Base-by-base conservation (phyloP, 2,888 invertebrate genomes). In the Nezara viridula region DNA sequence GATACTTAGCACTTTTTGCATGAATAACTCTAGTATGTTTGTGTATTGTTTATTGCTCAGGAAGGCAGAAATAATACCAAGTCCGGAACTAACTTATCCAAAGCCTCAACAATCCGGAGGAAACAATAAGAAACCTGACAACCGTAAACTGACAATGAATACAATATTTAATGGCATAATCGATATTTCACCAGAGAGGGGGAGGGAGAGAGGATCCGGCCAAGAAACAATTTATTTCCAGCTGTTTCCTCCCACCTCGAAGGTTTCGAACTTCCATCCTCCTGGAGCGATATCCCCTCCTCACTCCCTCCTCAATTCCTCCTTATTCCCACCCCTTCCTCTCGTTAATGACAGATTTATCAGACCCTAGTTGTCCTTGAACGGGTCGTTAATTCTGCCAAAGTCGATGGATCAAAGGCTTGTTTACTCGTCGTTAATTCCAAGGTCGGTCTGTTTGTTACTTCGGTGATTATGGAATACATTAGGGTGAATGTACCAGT, bases 81-180 rank as follows among this genome's bases (percentile, higher is more conserved):
- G 32, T 16, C 27, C 66, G 32, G 32, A 73, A 37, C 16, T 37
- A 37, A 21, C 19, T 7, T 0, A 73, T 21, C 37, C 24, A 37
- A 73, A 9, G 21, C 66, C 66, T 32, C 37, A 32, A 19, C 6
- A 37, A 73, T 24, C 24, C 24, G 32, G 66, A 1, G 66, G 66
- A 73, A 73, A 37, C 66, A 73, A 37, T 73, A 37, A 37, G 66
- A 73, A 73, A 73, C 7, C 66, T 32, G 66, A 73, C 66, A 73
- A 73, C 19, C 66, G 66, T 73, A 21, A 73, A 73, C 66, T 37
- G 32, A 73, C 32, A 21, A 73, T 73, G 32, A 66, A 37, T 37
- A 7, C 37, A 1, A 73, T 73, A 73, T 73, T 73, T 73, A 73
- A 37, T 37, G 66, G 21, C 21, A 37, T 73, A 73, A 73, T 73